Evolutionary conservation across 2,113 vertebrate genomes (phyloP).

Genomic region (Perccottus glenii): DNA sequence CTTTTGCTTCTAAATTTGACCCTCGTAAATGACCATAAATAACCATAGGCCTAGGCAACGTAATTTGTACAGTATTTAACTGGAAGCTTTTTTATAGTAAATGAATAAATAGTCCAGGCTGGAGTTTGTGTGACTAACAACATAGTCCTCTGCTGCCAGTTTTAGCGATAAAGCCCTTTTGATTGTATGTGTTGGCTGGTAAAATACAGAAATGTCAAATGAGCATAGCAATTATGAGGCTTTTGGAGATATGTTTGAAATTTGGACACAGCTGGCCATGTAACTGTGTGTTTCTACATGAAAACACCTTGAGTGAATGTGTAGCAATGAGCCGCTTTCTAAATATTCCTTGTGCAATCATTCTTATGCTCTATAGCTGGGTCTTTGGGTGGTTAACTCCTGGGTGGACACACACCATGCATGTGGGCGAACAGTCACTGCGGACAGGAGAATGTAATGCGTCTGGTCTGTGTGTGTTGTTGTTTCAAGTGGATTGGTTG

Average conservation of each 20-base stretch:
- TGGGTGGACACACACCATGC: constrained; percentile 70
- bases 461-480: constrained; percentile 28
- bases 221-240: constrained; percentile 70
- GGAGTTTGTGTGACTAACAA: constrained; percentile 62
- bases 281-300: constrained; percentile 31
- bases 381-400: constrained; percentile 53
- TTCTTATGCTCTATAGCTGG: constrained; percentile 53
- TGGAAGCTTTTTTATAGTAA: constrained; percentile 56
- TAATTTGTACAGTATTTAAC: constrained; percentile 39
- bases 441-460: constrained; percentile 32
- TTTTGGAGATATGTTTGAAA: constrained; percentile 72
- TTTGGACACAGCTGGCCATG: constrained; percentile 59
- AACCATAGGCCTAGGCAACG: constrained; percentile 31
- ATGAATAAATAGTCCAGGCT: constrained; percentile 53
- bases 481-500: constrained; percentile 39
- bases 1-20: constrained; percentile 36
- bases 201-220: constrained; percentile 63
- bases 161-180: constrained; percentile 68
- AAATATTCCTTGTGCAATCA: constrained; percentile 71
- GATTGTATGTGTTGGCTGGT: constrained; percentile 71
- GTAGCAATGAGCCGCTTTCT: constrained; percentile 56
- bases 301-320: constrained; percentile 30
- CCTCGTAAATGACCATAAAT: constrained; percentile 48
- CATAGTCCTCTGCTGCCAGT: constrained; percentile 52
- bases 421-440: constrained; percentile 74